A percentile compares a stretch with the other conserved stretches of the same genome.
phyloP scores from a whole-genome alignment of 2,113 vertebrate genomes.

The Panthera leo region DNA sequence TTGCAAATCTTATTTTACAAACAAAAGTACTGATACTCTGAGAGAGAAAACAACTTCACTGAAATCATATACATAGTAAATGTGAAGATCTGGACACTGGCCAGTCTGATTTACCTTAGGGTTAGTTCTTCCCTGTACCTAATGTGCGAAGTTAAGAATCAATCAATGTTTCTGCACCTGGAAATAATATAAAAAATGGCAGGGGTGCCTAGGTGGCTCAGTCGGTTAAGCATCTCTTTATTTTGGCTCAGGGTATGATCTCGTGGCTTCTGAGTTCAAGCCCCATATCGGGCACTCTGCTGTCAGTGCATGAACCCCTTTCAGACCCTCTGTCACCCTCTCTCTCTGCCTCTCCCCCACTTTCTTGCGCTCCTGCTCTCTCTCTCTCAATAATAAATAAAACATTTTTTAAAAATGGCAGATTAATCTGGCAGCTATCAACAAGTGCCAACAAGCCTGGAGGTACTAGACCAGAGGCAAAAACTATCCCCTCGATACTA shows the following conservation, averaged over 20 bases:
- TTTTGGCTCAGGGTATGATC: no score
- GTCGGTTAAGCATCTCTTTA: no score
- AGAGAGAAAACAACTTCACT: background rate
- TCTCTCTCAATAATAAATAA: no score
- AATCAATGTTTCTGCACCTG: conserved; percentile 3
- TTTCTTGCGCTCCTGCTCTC: no score
- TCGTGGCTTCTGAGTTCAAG: no score
- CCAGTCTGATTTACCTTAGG: background rate
- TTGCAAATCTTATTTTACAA: conserved; percentile 6
- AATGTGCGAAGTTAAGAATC: background rate
- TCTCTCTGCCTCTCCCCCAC: no score
- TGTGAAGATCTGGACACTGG: background rate
- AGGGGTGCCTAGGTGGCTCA: no score
- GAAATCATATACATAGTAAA: background rate
- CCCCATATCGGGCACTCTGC: no score
- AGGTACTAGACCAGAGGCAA: background rate
- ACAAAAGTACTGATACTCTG: background rate
- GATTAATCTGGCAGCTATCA: background rate
- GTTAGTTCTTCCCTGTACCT: background rate
- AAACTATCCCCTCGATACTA: background rate
- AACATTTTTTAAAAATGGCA: background rate
- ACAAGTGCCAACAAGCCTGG: background rate
- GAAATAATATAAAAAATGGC: background rate
- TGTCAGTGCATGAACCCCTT: no score
- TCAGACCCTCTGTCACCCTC: no score